Evolutionary conservation across 2,113 vertebrate genomes (phyloP), one percentile per base, ranked within the genome.

Genomic region (Desmodus rotundus): DNA sequence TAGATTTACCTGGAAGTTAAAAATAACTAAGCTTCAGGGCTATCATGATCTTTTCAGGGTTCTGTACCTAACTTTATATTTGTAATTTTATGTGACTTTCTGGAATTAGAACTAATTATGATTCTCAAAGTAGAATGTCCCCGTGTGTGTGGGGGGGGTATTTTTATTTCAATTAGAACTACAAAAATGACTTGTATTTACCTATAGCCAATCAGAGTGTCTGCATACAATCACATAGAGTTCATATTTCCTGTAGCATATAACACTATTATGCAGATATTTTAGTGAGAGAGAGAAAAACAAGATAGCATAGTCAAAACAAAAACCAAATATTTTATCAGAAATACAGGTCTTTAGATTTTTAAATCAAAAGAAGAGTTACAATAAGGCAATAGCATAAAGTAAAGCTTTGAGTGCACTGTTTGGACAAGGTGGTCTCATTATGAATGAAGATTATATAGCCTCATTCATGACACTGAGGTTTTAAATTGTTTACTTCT

Each of bases 401-500:
- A 91, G 13, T 41, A 65, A 68, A 70, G 16, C 0, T 88, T 63
- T 19, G 72, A 88, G 89, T 83, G 6, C 45, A 67, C 50, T 96
- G 83, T 96, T 50, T 92, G n/a, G 43, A 61, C 38, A 28, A 54
- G 5, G 83, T 88, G 43, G 84, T 83, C 54, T 0, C 0, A 67
- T 33, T 43, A n/a, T 93, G 13, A 91, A 0, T 97, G 73, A 89
- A 78, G 24, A 96, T 97, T 93, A 56, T 85, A 72, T 43, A 94
- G 52, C 92, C 33, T 88, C 72, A 91, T 0, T 90, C 93, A 87
- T 61, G 31, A 65, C 52, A n/a, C 24, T 87, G 52, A 96, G 58
- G 31, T 89, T 87, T 97, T 96, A 83, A 96, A 91, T 36, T 87
- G 28, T 78, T 88, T 96, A 47, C 7, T 96, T 65, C 54, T 94